Base-by-base conservation (phyloP, 2,888 invertebrate species). In the Coronaproctus castanopsis region DNA sequence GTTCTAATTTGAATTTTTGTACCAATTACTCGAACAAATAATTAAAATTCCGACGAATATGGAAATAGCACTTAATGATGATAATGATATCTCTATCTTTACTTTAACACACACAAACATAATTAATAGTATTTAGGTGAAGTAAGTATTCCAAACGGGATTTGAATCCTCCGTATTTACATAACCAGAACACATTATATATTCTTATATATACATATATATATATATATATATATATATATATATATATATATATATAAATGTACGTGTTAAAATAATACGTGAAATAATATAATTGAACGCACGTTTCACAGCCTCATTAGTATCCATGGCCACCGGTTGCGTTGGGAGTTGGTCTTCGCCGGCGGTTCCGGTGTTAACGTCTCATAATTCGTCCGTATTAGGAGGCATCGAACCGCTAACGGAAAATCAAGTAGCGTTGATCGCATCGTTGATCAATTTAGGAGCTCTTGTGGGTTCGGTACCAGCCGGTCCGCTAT, bases 391-490 rank as follows among this genome's bases (percentile, higher is more conserved):
- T 69, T 22, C 60, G 50, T 19, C 72, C 79, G 57, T 66, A 58
- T 21, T 67, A 10, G 65, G 65, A 2, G 69, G 72, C 2, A 73
- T 76, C 20, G 66, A 80, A 1, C 70, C 71, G 18, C 76, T 81
- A 0, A 75, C 75, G 0, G 66, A 72, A 0, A 76, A 77, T 24
- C 76, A 85, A 67, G 77, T 78, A 65, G 81, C 84, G 5, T 86
- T 85, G 85, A 78, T 87, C 60, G 82, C 82, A 1, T 83, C 83
- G 1, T 71, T 85, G 51, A 74, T 85, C 52, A 79, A 85, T 1
- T 69, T 85, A 55, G 85, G 85, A 24, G 82, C 85, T n/a, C 72
- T 82, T 54, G 69, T 67, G n/a, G 80, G 83, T 1, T 87, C 89
- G 0, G 69, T 88, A 1, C 85, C 87, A 0, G 79, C 82, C 0